Evolutionary conservation across 1,140 invertebrate genomes (phyloP).

Genomic region (Pachyrhynchus sulphureomaculatus): DNA sequence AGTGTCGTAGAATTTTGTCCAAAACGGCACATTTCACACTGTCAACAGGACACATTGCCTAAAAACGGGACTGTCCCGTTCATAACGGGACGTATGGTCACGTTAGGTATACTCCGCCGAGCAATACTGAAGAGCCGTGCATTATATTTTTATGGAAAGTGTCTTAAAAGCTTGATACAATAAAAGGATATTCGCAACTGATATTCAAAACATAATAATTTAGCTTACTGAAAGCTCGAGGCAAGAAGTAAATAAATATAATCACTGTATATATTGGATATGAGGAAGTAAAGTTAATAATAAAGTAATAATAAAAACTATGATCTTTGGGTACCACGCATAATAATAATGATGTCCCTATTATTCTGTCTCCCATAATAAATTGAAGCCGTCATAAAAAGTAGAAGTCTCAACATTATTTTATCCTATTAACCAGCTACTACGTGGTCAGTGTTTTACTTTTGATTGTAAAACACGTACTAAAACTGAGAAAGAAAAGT

Average conservation of each 20-base stretch:
- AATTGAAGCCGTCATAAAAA: conserved; percentile 7
- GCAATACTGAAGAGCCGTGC: neutral
- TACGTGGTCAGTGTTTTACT: too few species aligned
- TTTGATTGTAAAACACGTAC: too few species aligned
- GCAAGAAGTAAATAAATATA: neutral
- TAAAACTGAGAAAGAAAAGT: neutral
- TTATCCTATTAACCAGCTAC: conserved; percentile 23
- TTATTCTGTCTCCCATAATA: conserved; percentile 6
- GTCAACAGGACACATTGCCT: too few species aligned
- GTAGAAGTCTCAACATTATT: conserved; percentile 10
- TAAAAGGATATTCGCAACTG: neutral
- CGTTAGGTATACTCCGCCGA: neutral
- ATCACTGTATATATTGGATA: neutral
- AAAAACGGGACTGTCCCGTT: too few species aligned
- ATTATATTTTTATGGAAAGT: neutral
- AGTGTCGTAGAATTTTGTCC: too few species aligned
- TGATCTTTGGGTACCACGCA: neutral
- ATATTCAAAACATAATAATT: conserved; percentile 1
- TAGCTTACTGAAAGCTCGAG: neutral
- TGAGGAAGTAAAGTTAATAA: conserved; percentile 13
- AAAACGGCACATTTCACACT: too few species aligned
- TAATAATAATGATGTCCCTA: conserved; percentile 11
- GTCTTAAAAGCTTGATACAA: conserved; percentile 2
- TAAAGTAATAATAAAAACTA: conserved; percentile 6
- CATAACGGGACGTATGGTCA: too few species aligned